Percentiles rank a stretch among this genome's conserved stretches.
Conservation (phyloP, 2,797 vertebrate species). For the Picus viridis region DNA sequence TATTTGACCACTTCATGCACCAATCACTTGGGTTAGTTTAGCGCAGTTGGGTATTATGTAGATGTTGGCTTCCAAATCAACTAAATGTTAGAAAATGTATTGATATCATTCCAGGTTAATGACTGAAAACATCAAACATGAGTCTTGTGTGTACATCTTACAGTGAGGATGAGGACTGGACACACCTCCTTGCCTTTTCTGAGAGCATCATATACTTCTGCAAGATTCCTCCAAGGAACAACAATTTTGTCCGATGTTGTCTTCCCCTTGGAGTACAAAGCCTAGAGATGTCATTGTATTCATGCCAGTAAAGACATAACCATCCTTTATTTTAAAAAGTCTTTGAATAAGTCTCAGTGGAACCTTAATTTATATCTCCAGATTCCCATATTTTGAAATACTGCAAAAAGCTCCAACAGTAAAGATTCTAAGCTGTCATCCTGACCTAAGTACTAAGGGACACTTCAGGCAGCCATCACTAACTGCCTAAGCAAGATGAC, state of each 20-base stretch:
- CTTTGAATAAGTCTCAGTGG: neutral
- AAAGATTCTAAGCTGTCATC: neutral
- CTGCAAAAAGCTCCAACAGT: neutral
- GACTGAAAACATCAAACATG: neutral
- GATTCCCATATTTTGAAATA: neutral
- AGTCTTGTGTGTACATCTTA: neutral
- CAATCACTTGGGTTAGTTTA: neutral
- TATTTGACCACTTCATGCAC: neutral
- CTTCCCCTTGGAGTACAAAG: neutral
- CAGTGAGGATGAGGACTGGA: neutral
- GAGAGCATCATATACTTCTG: neutral
- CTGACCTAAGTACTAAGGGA: neutral
- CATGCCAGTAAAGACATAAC: neutral
- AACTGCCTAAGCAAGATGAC: neutral
- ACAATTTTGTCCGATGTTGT: neutral
- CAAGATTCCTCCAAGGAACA: neutral
- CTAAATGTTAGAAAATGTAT: neutral
- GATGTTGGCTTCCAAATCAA: neutral
- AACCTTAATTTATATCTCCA: neutral
- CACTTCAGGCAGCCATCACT: neutral
- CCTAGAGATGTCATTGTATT: neutral
- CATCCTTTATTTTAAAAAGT: neutral
- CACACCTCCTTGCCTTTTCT: neutral
- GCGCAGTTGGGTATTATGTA: neutral
- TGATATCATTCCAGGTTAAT: neutral